phyloP scores from a whole-genome alignment of 2,797 vertebrate species.

The Pangasius djambal region DNA sequence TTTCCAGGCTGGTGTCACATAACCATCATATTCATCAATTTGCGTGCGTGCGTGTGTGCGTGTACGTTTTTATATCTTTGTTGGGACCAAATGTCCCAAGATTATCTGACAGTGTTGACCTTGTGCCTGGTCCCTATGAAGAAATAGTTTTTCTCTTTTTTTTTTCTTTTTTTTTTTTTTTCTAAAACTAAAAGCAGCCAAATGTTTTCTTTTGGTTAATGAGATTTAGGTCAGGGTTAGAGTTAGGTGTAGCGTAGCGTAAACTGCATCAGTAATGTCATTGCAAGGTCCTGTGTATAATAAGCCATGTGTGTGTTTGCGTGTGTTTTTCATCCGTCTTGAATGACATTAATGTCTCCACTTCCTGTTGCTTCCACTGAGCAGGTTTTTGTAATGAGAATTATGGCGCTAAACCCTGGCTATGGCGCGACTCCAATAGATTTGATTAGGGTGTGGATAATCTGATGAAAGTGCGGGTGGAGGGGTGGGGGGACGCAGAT shows the following conservation, averaged over 20 bases:
- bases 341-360: constrained; percentile 25
- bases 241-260: background rate
- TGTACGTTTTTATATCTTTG: background rate
- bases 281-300: background rate
- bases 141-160: background rate
- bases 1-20: background rate
- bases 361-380: constrained; percentile 23
- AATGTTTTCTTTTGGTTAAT: no score
- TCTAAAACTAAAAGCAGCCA: no score
- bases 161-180: background rate
- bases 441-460: constrained; percentile 45
- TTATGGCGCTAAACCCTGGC: constrained; percentile 42
- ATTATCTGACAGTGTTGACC: background rate
- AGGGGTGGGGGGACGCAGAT: background rate
- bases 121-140: background rate
- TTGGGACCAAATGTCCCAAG: background rate
- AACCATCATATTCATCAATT: background rate
- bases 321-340: constrained; percentile 8
- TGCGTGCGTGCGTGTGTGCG: background rate
- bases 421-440: constrained; percentile 43
- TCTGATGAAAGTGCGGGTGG: constrained; percentile 37
- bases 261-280: background rate
- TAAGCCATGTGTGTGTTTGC: constrained; percentile 13
- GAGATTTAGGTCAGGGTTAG: no score
- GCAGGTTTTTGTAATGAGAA: constrained; percentile 49